Percentiles rank a stretch among this genome's conserved stretches.
These are phyloP conservation scores for Leuctra nigra DNA, from an alignment of 2,888 invertebrate species.

Conservation along the genomic window DNA sequence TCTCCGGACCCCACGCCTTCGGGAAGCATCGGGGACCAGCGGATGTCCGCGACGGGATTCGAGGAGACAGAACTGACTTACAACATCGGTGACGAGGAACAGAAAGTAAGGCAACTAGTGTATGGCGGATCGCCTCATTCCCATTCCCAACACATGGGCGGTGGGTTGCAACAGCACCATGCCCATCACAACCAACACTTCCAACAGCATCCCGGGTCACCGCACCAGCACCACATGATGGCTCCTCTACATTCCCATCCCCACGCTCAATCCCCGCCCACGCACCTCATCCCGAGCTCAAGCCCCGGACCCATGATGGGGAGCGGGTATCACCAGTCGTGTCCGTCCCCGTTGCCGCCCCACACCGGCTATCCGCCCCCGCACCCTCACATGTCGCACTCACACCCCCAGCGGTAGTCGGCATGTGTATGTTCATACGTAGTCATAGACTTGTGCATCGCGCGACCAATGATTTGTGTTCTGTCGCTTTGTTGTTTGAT, in stretches of 20 bases:
- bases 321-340: slow-evolving; percentile 40
- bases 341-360: slow-evolving; percentile 66
- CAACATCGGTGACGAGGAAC: slow-evolving; percentile 90
- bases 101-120: slow-evolving; percentile 96
- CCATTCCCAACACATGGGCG: slow-evolving; percentile 30
- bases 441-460: background rate
- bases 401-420: slow-evolving; percentile 74
- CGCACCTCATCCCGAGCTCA: slow-evolving; percentile 51
- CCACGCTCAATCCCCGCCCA: slow-evolving; percentile 46
- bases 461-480: background rate
- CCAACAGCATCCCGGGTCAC: slow-evolving; percentile 42
- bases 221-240: slow-evolving; percentile 53
- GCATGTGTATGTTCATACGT: background rate
- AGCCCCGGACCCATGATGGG: slow-evolving; percentile 70
- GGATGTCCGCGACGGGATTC: slow-evolving; percentile 97
- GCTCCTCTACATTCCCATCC: slow-evolving; percentile 57
- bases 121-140: slow-evolving; percentile 57
- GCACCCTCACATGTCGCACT: slow-evolving; percentile 61
- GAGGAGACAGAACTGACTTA: slow-evolving; percentile 98
- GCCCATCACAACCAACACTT: slow-evolving; percentile 41
- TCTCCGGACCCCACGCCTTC: slow-evolving; percentile 74
- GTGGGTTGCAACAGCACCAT: slow-evolving; percentile 28
- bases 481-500: slow-evolving; percentile 13
- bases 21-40: slow-evolving; percentile 72
- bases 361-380: slow-evolving; percentile 50